phyloP scores from a whole-genome alignment of 2,113 vertebrate species.

The Esox niger region DNA sequence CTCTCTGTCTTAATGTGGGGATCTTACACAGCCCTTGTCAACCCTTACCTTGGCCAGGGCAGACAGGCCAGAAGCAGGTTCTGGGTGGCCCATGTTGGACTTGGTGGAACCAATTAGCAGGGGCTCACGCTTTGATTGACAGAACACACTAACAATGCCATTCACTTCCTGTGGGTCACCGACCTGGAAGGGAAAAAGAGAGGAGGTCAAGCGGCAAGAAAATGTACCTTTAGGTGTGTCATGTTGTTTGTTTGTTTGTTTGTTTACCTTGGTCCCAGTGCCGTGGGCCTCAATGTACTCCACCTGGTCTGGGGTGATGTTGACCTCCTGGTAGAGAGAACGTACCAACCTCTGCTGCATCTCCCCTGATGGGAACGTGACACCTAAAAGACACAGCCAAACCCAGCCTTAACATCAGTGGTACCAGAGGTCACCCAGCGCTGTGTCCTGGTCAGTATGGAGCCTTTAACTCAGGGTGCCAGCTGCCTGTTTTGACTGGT shows the following conservation, averaged over 20 bases:
- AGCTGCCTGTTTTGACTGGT: background rate
- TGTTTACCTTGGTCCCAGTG: slow-evolving; percentile 91
- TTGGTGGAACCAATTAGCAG: slow-evolving; percentile 92
- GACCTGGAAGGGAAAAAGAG: slow-evolving; percentile 68
- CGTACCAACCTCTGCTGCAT: slow-evolving; percentile 79
- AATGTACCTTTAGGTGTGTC: too few species aligned
- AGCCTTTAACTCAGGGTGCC: too few species aligned
- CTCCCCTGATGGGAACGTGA: slow-evolving; percentile 92
- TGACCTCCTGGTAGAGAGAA: slow-evolving; percentile 74
- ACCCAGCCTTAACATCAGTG: background rate
- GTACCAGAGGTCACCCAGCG: too few species aligned
- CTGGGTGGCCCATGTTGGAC: slow-evolving; percentile 97
- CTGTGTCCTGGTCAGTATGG: too few species aligned
- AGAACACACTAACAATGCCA: slow-evolving; percentile 78
- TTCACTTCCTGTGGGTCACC: slow-evolving; percentile 94
- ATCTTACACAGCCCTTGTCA: background rate
- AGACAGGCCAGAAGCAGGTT: slow-evolving; percentile 90
- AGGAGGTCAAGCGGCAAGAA: too few species aligned
- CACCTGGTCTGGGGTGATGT: slow-evolving; percentile 76
- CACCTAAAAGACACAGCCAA: slow-evolving; percentile 75
- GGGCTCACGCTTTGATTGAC: slow-evolving; percentile 68
- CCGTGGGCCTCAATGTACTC: slow-evolving; percentile 95
- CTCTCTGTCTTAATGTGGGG: background rate
- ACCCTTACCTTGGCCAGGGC: slow-evolving; percentile 84
- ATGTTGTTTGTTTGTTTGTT: background rate